Base-by-base conservation (phyloP, 1,140 invertebrate species). In the Eurosta solidaginis region DNA sequence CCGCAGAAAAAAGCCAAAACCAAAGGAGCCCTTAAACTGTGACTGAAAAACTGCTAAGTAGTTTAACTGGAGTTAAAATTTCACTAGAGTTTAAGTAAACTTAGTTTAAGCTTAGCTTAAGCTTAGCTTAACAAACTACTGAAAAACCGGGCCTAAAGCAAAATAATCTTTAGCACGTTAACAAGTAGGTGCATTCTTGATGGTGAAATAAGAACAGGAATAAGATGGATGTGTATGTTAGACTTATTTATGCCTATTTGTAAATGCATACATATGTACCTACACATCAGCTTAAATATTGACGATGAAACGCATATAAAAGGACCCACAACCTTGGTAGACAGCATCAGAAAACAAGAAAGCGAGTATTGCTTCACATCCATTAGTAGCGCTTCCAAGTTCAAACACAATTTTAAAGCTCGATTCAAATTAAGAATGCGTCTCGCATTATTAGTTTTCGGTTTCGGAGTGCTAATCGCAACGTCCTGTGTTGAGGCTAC, bases 121-220 rank as follows among this genome's bases (percentile, higher is more conserved):
- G n/a, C n/a, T n/a, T n/a, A n/a, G n/a, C n/a, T n/a, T n/a, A n/a
- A n/a, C n/a, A n/a, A n/a, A n/a, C n/a, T n/a, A n/a, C n/a, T n/a
- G n/a, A n/a, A n/a, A n/a, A n/a, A n/a, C n/a, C n/a, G 27, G 14
- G 54, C 29, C 4, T 7, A 68, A 68, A 9, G 36, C 33, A 42
- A 36, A 40, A n/a, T 14, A n/a, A 36, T 25, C 1, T 68, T 68
- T 42, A 40, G 33, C 9, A n/a, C 12, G 25, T 17, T 33, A 59
- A 68, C 59, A n/a, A 68, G 59, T 20, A 68, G 33, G 33, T n/a
- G 59, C 59, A 68, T 68, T 68, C 59, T 40, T 29, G 3, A 3
- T 20, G 17, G n/a, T 29, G 47, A 25, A 78, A 27, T 54, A 74
- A 78, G 77, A 81, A 82, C 78, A 45, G 78, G 27, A n/a, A n/a